Evolutionary conservation across 2,797 vertebrate species (phyloP).

Genomic region (Gymnopithys bicolor): DNA sequence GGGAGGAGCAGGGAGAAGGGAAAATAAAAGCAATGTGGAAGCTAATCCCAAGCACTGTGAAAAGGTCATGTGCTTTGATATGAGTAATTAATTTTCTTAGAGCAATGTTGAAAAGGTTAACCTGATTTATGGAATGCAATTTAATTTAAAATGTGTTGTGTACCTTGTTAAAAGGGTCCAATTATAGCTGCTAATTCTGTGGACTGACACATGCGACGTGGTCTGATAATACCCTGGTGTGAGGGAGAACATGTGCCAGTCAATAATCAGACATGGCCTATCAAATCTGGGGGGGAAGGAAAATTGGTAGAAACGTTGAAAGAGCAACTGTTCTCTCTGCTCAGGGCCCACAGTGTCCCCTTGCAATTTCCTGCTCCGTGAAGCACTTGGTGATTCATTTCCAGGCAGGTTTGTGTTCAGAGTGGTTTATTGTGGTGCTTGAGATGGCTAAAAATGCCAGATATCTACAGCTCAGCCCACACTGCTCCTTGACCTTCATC

Average conservation of each 20-base stretch:
- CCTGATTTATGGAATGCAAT: slow-evolving; percentile 83
- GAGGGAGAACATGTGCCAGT: background rate
- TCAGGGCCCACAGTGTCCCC: background rate
- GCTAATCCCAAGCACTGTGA: slow-evolving; percentile 72
- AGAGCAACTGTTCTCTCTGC: background rate
- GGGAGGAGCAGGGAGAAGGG: background rate
- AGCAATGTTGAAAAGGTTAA: slow-evolving; percentile 84
- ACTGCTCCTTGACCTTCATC: background rate
- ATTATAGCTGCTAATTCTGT: slow-evolving; percentile 71
- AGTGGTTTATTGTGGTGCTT: background rate
- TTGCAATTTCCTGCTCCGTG: background rate
- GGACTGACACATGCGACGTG: slow-evolving; percentile 4
- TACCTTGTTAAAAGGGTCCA: slow-evolving; percentile 81
- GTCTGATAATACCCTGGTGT: background rate
- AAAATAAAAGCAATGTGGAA: slow-evolving; percentile 9
- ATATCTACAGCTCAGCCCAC: background rate
- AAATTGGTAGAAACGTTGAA: background rate
- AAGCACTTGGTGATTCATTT: background rate
- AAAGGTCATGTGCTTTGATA: slow-evolving; percentile 81
- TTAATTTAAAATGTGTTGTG: slow-evolving; percentile 83
- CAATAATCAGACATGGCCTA: slow-evolving; percentile 1
- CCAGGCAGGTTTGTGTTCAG: background rate
- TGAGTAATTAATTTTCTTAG: slow-evolving; percentile 85
- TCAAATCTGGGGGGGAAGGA: slow-evolving; percentile 1
- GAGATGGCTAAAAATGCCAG: background rate